Percentiles rank a stretch among this genome's conserved stretches.
Conservation (phyloP, 2,888 invertebrate species). For the Cyaniris semiargus region DNA sequence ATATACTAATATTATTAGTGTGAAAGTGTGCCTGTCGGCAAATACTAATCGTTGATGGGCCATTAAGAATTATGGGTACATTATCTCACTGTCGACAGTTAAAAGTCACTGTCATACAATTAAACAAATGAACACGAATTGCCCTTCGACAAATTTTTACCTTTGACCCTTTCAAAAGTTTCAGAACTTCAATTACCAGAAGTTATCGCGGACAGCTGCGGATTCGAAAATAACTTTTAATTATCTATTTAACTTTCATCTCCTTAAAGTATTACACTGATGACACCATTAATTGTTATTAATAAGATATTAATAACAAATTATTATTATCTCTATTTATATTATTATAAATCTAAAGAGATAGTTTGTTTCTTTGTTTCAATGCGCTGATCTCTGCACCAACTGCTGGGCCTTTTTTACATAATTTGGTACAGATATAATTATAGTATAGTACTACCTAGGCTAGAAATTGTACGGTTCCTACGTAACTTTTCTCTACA, state of each 20-base stretch:
- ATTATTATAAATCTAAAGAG: too few species aligned
- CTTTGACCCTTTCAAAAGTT: not conserved
- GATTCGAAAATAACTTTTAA: not conserved
- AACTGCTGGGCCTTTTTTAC: too few species aligned
- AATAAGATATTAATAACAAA: too few species aligned
- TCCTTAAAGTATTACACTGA: not conserved
- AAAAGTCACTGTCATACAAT: not conserved
- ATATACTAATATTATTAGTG: too few species aligned
- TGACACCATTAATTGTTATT: not conserved
- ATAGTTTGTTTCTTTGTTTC: too few species aligned
- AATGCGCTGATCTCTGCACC: too few species aligned
- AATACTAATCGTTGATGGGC: not conserved
- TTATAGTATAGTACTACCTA: too few species aligned
- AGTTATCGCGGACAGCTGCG: not conserved
- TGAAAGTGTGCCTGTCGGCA: not conserved
- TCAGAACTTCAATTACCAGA: not conserved
- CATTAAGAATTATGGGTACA: not conserved
- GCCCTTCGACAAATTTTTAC: not conserved
- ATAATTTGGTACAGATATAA: too few species aligned
- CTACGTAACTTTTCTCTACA: too few species aligned
- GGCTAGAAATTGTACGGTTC: too few species aligned
- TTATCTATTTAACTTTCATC: not conserved
- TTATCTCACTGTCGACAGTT: not conserved
- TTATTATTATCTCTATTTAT: too few species aligned
- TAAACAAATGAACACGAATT: conserved; percentile 8